Percentiles rank a stretch among this genome's conserved stretches.
phyloP scores from a whole-genome alignment of 2,888 invertebrate species.

The Vesta saturnalis region DNA sequence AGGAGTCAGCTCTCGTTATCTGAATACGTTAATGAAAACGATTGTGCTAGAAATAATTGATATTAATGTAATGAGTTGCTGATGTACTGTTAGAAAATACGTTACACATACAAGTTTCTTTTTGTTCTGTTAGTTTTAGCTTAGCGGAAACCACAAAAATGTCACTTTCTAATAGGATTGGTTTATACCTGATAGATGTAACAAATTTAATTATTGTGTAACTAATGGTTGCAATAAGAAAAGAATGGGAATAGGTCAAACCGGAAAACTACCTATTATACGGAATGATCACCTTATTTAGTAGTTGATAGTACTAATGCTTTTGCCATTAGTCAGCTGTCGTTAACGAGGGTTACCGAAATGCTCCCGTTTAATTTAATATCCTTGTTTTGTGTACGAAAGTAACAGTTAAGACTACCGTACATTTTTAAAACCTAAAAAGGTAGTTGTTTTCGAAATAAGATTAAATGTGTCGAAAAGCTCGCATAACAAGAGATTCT shows the following conservation, averaged over 20 bases:
- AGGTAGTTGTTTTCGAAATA: constrained; percentile 4
- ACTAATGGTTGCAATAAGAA: constrained; percentile 23
- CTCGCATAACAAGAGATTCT: constrained; percentile 38
- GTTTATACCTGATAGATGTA: constrained; percentile 14
- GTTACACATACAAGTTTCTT: no score
- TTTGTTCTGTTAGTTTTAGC: no score
- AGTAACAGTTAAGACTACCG: constrained; percentile 3
- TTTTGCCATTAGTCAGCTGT: constrained; percentile 64
- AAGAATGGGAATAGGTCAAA: constrained; percentile 49
- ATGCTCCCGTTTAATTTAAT: constrained; percentile 36
- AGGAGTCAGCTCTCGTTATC: no score
- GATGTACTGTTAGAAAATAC: no score
- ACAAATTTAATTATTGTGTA: constrained; percentile 22
- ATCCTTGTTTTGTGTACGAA: background rate
- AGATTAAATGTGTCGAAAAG: constrained; percentile 45
- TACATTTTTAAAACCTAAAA: background rate
- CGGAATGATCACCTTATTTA: constrained; percentile 61
- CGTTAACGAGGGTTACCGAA: constrained; percentile 62
- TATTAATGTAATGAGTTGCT: no score
- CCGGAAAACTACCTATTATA: constrained; percentile 60
- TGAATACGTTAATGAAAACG: no score
- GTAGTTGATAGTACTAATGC: constrained; percentile 60
- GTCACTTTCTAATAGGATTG: constrained; percentile 7
- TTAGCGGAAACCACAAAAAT: constrained; percentile 14
- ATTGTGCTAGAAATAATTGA: no score